Evolutionary conservation across 2,113 vertebrate genomes (phyloP).

Genomic region (Erpornis zantholeuca): DNA sequence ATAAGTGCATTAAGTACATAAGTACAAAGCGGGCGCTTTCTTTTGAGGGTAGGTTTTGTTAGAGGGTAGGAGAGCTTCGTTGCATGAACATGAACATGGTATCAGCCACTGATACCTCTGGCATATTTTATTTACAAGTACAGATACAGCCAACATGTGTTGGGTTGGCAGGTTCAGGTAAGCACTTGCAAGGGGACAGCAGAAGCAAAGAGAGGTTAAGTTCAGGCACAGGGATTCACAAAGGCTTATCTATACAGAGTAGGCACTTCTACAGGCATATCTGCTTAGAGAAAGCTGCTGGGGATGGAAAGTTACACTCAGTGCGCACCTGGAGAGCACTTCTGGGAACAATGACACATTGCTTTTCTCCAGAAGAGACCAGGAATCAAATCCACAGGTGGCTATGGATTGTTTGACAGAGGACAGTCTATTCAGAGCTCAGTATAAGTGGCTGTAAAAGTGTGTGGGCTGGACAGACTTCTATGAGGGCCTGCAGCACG

Average conservation of each 20-base stretch:
- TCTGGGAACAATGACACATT: background rate
- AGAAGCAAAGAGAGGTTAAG: background rate
- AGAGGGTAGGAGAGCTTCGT: background rate
- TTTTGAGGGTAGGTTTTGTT: background rate
- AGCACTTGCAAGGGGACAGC: background rate
- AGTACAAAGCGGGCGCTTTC: background rate
- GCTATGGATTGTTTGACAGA: background rate
- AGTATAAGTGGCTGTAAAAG: background rate
- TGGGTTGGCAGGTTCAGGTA: background rate
- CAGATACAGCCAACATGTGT: rapidly evolving
- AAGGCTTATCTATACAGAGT: background rate
- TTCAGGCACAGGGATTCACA: background rate
- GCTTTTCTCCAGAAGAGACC: background rate
- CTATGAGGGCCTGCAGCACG: background rate
- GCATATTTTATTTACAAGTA: background rate
- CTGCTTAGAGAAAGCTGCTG: background rate
- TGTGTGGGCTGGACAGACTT: background rate
- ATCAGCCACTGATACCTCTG: background rate
- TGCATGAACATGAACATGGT: background rate
- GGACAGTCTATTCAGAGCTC: background rate
- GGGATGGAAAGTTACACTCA: background rate
- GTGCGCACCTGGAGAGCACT: background rate
- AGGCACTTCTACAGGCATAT: background rate
- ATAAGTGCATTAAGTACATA: rapidly evolving
- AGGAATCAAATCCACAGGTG: background rate